A percentile compares a stretch with the other conserved stretches of the same genome.
These are phyloP conservation scores for Muscicapa comitata DNA, from an alignment of 2,797 vertebrate genomes.

Conservation along the genomic window DNA sequence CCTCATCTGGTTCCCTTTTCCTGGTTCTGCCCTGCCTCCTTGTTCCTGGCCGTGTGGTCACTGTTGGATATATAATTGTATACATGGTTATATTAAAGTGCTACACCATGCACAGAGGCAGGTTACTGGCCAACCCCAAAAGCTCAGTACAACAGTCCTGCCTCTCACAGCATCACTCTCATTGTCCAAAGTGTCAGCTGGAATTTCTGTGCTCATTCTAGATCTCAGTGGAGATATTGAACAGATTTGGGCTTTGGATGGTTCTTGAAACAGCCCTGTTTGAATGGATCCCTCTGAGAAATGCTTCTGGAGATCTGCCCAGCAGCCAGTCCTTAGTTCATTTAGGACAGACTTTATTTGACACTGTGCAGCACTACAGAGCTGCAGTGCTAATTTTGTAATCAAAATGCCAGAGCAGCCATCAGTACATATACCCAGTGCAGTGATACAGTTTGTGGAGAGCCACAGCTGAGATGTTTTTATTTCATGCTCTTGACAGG, in stretches of 20 bases:
- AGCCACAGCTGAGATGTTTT: constrained; percentile 42
- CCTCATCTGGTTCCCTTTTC: neutral
- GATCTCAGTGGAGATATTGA: neutral
- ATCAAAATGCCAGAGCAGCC: constrained; percentile 39
- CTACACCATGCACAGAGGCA: neutral
- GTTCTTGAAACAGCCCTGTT: rapidly evolving
- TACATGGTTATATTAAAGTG: neutral
- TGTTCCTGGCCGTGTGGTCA: rapidly evolving
- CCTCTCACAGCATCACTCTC: neutral
- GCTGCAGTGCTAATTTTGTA: constrained; percentile 38
- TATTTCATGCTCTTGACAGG: constrained; percentile 48
- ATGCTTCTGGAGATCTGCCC: neutral
- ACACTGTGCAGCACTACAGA: neutral
- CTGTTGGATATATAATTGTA: neutral
- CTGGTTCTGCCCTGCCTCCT: neutral
- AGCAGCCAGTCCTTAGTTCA: neutral
- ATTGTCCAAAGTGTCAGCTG: neutral
- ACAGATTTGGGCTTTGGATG: neutral
- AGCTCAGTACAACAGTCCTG: neutral
- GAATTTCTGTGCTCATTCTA: neutral
- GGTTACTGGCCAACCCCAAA: neutral
- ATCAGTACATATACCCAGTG: neutral
- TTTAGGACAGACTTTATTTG: neutral
- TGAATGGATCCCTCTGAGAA: neutral
- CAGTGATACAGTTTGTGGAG: constrained; percentile 21